These are phyloP conservation scores for Phoenicopterus ruber DNA, from an alignment of 2,113 vertebrate genomes.

Conservation along the genomic window DNA sequence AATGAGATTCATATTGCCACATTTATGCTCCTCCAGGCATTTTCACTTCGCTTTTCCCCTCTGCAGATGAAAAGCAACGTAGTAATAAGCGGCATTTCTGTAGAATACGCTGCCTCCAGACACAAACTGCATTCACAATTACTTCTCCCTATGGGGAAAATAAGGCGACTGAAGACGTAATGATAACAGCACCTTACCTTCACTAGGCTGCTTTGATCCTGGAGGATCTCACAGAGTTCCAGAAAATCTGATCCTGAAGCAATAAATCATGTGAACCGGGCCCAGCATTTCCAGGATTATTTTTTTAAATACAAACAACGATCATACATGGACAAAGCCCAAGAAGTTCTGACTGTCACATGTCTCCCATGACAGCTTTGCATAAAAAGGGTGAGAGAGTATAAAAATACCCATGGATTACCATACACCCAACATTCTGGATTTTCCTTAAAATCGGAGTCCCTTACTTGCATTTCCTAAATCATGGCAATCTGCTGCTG, in stretches of 20 bases:
- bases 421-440: neutral
- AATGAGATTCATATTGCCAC: constrained; percentile 12
- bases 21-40: constrained; percentile 25
- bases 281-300: neutral
- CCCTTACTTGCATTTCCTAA: neutral
- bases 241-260: neutral
- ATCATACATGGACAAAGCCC: neutral
- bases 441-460: neutral
- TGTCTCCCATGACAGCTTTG: neutral
- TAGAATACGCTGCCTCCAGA: neutral
- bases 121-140: constrained; percentile 26
- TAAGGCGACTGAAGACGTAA: neutral
- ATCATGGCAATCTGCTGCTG: neutral
- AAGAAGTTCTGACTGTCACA: neutral
- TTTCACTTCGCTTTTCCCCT: neutral
- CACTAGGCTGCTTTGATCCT: constrained; percentile 17
- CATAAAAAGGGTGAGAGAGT: neutral
- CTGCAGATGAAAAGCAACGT: constrained; percentile 32
- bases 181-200: neutral
- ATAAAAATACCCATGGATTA: neutral
- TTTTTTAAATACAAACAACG: neutral
- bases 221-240: neutral
- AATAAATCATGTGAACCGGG: neutral
- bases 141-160: neutral
- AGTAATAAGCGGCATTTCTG: neutral